phyloP scores from a whole-genome alignment of 1,140 invertebrate genomes.

The Formica selysi region DNA sequence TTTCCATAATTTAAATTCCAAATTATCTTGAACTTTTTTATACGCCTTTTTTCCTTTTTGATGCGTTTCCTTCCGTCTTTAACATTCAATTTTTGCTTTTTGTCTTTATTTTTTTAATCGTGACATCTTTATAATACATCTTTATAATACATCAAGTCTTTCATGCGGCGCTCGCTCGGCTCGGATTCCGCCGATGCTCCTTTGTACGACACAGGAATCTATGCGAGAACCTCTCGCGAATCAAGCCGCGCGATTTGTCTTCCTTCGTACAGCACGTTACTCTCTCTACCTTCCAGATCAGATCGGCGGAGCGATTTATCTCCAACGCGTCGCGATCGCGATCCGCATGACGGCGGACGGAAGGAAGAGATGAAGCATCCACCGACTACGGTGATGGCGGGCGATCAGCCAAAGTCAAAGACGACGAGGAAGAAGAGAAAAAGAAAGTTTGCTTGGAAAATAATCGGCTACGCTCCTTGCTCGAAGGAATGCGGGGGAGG shows the following conservation, averaged over 20 bases:
- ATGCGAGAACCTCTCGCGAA: not conserved
- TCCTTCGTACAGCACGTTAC: slow-evolving; percentile 27
- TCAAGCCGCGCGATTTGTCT: slow-evolving; percentile 32
- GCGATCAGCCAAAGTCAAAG: slow-evolving; percentile 83
- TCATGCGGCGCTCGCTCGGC: not conserved
- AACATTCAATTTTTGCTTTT: slow-evolving; percentile 27
- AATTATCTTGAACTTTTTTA: not conserved
- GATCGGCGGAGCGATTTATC: slow-evolving; percentile 60
- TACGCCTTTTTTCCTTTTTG: not conserved
- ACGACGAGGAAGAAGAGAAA: slow-evolving; percentile 83
- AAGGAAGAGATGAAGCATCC: slow-evolving; percentile 76
- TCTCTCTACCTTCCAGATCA: slow-evolving; percentile 59
- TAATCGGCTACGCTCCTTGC: slow-evolving; percentile 92
- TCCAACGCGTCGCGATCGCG: slow-evolving; percentile 23
- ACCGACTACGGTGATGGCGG: slow-evolving; percentile 85
- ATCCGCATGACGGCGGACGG: slow-evolving; percentile 43
- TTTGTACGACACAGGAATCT: slow-evolving; percentile 10
- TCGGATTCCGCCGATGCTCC: slow-evolving; percentile 19
- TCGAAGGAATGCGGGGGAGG: slow-evolving; percentile 94
- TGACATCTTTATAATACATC: not conserved
- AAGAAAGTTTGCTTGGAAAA: slow-evolving; percentile 92
- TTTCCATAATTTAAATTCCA: not conserved
- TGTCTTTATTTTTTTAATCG: not conserved
- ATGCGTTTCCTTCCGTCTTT: not conserved
- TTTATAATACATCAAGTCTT: not conserved